phyloP scores from a whole-genome alignment of 2,113 vertebrate genomes.

The Xyliphius kryptos region DNA sequence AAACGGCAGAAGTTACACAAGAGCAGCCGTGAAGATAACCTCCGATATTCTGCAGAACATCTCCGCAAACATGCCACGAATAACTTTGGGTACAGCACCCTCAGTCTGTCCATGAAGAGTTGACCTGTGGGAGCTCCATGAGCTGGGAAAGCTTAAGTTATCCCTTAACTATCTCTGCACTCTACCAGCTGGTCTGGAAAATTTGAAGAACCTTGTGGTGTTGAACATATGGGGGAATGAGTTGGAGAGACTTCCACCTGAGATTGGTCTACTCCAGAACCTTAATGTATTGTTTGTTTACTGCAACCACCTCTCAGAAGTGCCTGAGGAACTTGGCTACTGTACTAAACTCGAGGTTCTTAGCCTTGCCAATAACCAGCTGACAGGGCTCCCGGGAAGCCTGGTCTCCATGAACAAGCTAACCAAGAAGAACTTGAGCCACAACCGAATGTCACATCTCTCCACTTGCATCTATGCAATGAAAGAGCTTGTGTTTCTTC shows the following conservation, averaged over 20 bases:
- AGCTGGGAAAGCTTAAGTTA: slow-evolving; percentile 89
- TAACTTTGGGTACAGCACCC: slow-evolving; percentile 70
- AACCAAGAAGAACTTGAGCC: slow-evolving; percentile 86
- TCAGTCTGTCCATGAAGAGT: slow-evolving; percentile 79
- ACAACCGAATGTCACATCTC: slow-evolving; percentile 80
- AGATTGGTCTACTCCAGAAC: slow-evolving; percentile 78
- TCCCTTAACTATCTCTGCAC: slow-evolving; percentile 75
- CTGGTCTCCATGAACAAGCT: slow-evolving; percentile 68
- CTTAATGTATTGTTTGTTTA: slow-evolving; percentile 82
- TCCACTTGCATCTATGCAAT: slow-evolving; percentile 81
- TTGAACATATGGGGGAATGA: slow-evolving; percentile 82
- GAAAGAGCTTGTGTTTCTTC: slow-evolving; percentile 80
- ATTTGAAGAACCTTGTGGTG: slow-evolving; percentile 78
- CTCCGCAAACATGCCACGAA: slow-evolving; percentile 54
- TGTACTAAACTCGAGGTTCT: slow-evolving; percentile 82
- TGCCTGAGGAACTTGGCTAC: slow-evolving; percentile 79
- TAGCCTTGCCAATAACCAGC: slow-evolving; percentile 83
- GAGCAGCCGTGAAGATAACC: slow-evolving; percentile 57
- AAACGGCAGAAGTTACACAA: slow-evolving; percentile 48
- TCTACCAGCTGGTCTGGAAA: slow-evolving; percentile 71
- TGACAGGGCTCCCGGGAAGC: slow-evolving; percentile 74
- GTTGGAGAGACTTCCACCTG: slow-evolving; percentile 75
- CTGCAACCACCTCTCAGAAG: slow-evolving; percentile 78
- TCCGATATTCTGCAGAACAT: slow-evolving; percentile 58
- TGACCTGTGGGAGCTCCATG: slow-evolving; percentile 81